A percentile compares a stretch with the other conserved stretches of the same genome.
Evolutionary conservation across 2,797 vertebrate genomes (phyloP).

Genomic region (Thunnus albacares): DNA sequence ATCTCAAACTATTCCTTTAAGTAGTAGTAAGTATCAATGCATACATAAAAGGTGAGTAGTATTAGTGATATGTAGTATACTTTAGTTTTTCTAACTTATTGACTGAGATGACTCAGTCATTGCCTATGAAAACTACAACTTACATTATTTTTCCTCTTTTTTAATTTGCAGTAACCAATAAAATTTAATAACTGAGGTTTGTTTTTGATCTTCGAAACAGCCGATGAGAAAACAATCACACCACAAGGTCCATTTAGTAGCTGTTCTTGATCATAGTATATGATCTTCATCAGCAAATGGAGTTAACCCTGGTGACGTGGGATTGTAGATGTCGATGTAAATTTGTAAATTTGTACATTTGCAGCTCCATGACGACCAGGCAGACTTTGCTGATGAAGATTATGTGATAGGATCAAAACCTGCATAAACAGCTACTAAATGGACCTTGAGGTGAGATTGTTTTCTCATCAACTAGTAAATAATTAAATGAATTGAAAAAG

Average conservation of each 20-base stretch:
- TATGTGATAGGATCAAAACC: conserved; percentile 1
- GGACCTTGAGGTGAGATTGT: not conserved
- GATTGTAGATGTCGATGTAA: not conserved
- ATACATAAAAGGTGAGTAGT: not conserved
- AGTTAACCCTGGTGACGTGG: not conserved
- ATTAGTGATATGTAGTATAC: not conserved
- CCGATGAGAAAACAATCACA: not conserved
- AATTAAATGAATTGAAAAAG: not conserved
- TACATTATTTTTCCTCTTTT: not conserved
- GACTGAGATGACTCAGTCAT: not conserved
- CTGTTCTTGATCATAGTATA: not conserved
- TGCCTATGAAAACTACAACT: not conserved
- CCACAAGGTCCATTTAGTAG: not conserved
- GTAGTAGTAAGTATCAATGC: no score
- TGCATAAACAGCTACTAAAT: not conserved
- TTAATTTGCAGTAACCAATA: not conserved
- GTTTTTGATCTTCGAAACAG: not conserved
- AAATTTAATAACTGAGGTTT: not conserved
- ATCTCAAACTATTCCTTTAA: not conserved
- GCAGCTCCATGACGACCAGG: not conserved
- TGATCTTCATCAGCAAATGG: not conserved
- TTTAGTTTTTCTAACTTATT: not conserved
- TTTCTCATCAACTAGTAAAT: conserved; percentile 4
- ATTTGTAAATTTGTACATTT: not conserved
- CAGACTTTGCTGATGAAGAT: not conserved